These are phyloP conservation scores for Zygothrica quintamaculata DNA, from an alignment of 2,888 invertebrate species.

Conservation along the genomic window DNA sequence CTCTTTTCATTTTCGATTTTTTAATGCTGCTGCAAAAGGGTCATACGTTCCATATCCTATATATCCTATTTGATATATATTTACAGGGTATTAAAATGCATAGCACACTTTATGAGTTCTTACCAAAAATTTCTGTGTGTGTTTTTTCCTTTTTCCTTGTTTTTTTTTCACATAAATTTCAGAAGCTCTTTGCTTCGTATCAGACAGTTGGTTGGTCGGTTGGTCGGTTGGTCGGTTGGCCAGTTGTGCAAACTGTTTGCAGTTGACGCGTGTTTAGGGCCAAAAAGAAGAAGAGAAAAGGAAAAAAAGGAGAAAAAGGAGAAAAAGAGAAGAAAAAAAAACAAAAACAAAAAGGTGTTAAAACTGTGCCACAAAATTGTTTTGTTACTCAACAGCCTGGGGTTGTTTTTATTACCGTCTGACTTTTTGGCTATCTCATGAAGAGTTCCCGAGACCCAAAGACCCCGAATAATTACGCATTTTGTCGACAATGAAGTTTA, in stretches of 20 bases:
- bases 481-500: constrained; percentile 77
- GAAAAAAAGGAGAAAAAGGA: too few species aligned
- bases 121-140: constrained; percentile 15
- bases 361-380: constrained; percentile 74
- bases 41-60: background rate
- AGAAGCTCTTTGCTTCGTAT: constrained; percentile 31
- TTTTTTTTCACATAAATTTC: constrained; percentile 47
- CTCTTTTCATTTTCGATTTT: too few species aligned
- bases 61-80: background rate
- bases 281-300: too few species aligned
- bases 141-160: constrained; percentile 35
- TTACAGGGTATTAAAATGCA: constrained; percentile 27
- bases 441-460: too few species aligned
- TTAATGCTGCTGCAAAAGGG: too few species aligned
- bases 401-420: constrained; percentile 59
- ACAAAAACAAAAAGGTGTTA: too few species aligned
- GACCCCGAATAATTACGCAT: constrained; percentile 65
- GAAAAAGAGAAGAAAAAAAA: too few species aligned
- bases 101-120: constrained; percentile 7
- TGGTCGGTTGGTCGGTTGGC: constrained; percentile 37
- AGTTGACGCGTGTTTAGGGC: constrained; percentile 63
- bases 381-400: constrained; percentile 42
- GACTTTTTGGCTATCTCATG: constrained; percentile 36
- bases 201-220: constrained; percentile 1
- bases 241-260: constrained; percentile 63